Conservation (phyloP, 2,797 vertebrate genomes). For the Phoebastria nigripes region DNA sequence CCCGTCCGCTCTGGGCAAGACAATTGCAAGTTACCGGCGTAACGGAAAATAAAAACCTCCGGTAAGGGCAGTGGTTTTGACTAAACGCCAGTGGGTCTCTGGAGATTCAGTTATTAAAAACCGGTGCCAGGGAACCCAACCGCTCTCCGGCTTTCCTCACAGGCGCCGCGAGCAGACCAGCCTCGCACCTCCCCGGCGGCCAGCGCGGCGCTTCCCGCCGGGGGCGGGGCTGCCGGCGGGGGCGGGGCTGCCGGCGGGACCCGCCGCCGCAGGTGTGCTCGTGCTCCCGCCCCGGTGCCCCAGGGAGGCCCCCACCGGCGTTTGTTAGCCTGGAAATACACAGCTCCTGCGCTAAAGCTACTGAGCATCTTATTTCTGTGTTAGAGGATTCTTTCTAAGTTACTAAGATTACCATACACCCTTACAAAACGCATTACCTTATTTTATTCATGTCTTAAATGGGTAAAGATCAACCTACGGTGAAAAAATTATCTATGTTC, state of each 20-base stretch:
- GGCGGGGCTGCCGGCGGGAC: too few species aligned
- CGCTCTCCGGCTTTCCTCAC: accelerated
- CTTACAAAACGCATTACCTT: too few species aligned
- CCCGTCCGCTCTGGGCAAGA: background rate
- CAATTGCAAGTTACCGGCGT: accelerated
- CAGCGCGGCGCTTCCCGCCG: background rate
- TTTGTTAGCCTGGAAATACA: accelerated
- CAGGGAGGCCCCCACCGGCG: too few species aligned
- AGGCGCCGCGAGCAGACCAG: accelerated
- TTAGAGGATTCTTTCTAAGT: too few species aligned
- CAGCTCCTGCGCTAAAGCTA: accelerated
- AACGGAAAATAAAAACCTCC: background rate
- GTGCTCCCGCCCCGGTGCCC: background rate
- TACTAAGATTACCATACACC: accelerated
- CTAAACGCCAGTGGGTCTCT: accelerated
- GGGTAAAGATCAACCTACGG: background rate
- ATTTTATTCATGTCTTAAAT: background rate
- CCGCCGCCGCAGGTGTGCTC: too few species aligned
- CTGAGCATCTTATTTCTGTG: accelerated
- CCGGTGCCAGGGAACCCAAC: accelerated
- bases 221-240: too few species aligned
- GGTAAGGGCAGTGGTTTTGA: too few species aligned
- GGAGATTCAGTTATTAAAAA: background rate
- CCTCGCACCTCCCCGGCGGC: too few species aligned
- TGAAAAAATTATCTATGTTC: background rate